Evolutionary conservation across 2,888 invertebrate species (phyloP).

Genomic region (Glyphotaelius pellucidus): DNA sequence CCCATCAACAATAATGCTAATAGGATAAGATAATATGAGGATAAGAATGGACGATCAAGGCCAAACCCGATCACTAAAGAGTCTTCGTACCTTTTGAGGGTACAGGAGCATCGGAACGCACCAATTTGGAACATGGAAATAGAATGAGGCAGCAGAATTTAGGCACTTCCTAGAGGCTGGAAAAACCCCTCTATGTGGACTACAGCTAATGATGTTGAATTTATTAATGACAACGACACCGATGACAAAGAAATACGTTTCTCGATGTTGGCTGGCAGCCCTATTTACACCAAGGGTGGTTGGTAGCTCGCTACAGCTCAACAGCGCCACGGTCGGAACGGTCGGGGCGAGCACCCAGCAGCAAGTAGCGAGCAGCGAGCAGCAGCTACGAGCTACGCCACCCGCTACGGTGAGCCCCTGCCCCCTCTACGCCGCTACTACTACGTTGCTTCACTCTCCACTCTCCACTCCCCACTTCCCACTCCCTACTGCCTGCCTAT

Average conservation of each 20-base stretch:
- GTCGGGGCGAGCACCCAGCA: conserved; percentile 21
- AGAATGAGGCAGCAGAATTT: too few relatives aligned
- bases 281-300: background rate
- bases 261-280: background rate
- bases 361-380: background rate
- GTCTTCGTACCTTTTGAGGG: too few relatives aligned
- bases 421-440: conserved; percentile 28
- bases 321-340: background rate
- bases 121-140: too few relatives aligned
- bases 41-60: too few relatives aligned
- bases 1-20: too few relatives aligned
- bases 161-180: too few relatives aligned
- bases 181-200: too few relatives aligned
- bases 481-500: background rate
- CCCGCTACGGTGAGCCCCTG: background rate
- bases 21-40: too few relatives aligned
- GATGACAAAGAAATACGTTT: background rate
- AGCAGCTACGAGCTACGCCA: conserved; percentile 24
- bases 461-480: background rate
- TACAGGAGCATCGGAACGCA: too few relatives aligned
- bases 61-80: too few relatives aligned
- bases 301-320: background rate
- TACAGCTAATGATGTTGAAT: too few relatives aligned
- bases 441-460: background rate
- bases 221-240: too few relatives aligned